Percentiles rank a stretch among this genome's conserved stretches.
Evolutionary conservation across 2,113 vertebrate species (phyloP).

Genomic region (Dicrurus megarhynchus): DNA sequence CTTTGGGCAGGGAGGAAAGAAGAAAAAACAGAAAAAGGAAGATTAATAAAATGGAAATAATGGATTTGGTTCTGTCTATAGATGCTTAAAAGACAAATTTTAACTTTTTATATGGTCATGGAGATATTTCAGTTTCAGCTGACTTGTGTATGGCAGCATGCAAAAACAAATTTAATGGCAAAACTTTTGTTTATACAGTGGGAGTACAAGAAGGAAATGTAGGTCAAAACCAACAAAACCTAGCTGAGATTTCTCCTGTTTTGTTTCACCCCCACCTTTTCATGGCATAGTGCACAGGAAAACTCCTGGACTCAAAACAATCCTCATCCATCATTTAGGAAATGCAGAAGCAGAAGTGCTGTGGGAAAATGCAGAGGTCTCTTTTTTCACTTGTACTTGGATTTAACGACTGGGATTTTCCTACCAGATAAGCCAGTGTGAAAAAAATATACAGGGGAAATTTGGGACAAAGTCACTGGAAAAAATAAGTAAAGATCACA

Average conservation of each 20-base stretch:
- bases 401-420: background rate
- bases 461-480: background rate
- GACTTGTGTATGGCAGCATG: background rate
- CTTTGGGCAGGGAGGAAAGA: background rate
- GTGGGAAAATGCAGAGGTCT: conserved; percentile 20
- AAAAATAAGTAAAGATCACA: background rate
- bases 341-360: background rate
- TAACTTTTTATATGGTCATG: background rate
- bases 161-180: background rate
- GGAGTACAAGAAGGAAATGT: background rate
- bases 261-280: conserved; percentile 26
- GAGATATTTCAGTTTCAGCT: background rate
- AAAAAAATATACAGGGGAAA: background rate
- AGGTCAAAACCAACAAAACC: background rate
- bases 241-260: background rate
- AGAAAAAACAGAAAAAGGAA: background rate
- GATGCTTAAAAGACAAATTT: background rate
- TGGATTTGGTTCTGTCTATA: background rate
- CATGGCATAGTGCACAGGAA: background rate
- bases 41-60: background rate
- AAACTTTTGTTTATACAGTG: background rate
- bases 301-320: conserved; percentile 1
- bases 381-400: background rate
- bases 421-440: background rate
- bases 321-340: conserved; percentile 28